Evolutionary conservation across 64 coral and sea anemone genomes (phyloP).

Genomic region (Anthopleura sola): DNA sequence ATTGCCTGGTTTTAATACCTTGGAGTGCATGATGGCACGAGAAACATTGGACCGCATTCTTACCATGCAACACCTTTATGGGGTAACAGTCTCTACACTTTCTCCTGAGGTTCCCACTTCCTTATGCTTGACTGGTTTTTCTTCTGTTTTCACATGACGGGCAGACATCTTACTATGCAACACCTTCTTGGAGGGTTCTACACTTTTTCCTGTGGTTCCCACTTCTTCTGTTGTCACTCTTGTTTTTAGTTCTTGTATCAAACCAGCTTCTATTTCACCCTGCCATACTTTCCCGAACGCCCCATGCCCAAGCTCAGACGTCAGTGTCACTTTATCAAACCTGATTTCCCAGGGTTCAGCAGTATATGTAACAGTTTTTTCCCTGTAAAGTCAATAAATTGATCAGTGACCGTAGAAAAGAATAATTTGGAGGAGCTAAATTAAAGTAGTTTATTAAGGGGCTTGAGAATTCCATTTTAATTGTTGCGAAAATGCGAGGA

Average conservation of each 20-base stretch:
- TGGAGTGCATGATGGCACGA: too few species aligned
- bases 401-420: too few species aligned
- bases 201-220: background rate
- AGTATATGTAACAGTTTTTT: background rate
- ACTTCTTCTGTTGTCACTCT: background rate
- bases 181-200: constrained; percentile 23
- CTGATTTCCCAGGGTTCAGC: constrained; percentile 45
- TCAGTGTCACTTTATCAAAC: background rate
- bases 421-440: too few species aligned
- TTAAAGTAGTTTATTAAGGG: too few species aligned
- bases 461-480: too few species aligned
- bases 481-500: too few species aligned
- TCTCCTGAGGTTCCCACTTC: background rate
- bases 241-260: background rate
- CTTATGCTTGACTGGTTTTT: background rate
- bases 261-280: background rate
- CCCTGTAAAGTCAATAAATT: background rate
- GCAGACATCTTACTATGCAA: constrained; percentile 30
- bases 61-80: constrained; percentile 55
- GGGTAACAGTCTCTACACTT: background rate
- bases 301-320: constrained; percentile 36
- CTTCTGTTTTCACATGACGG: too few species aligned
- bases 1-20: too few species aligned
- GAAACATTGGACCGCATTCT: background rate
- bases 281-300: constrained; percentile 51